Evolutionary conservation across 2,888 invertebrate species (phyloP), one percentile per base, ranked within the genome.

Genomic region (Mesoligia furuncula): DNA sequence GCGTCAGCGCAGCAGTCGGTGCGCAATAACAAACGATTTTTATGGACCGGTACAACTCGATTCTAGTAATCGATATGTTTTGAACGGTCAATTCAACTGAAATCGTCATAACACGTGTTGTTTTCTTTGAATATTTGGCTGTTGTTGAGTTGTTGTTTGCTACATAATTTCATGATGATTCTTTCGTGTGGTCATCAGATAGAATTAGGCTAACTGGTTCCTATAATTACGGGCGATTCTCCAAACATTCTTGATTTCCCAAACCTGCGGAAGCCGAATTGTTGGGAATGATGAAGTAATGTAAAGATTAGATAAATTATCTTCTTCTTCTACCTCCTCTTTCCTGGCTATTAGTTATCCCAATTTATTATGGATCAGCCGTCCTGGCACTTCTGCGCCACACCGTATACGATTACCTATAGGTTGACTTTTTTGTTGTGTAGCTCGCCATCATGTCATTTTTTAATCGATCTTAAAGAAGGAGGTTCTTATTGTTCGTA

Each of bases 61-160:
- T 81, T 85, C 82, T 81, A 42, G 62, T 45, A 75, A 82, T 64
- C 69, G 61, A 70, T 81, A 75, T 82, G 81, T 80, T 82, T 81
- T 81, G 80, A 74, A 61, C 73, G 66, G 61, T 61, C 61, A 62
- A 36, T 84, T 81, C 80, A 66, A 81, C 27, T 68, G 81, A 84
- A 81, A 66, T 80, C 69, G 68, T 84, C 45, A 79, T 73, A 66
- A 80, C 39, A 66, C 45, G 62, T n/a, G 27, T 69, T 65, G 59
- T 73, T 73, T 80, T 81, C 73, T 74, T 67, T 66, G 81, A 82
- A 84, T 61, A 70, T 85, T 70, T 75, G 48, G 36, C 48, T 79
- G 72, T 54, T 67, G 42, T 59, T 0, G n/a, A 36, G 61, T 57
- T 59, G 59, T 81, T 70, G 59, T 59, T 77, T 66, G 36, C 67